phyloP scores from a whole-genome alignment of 1,140 invertebrate genomes.

The Drosophila miranda region DNA sequence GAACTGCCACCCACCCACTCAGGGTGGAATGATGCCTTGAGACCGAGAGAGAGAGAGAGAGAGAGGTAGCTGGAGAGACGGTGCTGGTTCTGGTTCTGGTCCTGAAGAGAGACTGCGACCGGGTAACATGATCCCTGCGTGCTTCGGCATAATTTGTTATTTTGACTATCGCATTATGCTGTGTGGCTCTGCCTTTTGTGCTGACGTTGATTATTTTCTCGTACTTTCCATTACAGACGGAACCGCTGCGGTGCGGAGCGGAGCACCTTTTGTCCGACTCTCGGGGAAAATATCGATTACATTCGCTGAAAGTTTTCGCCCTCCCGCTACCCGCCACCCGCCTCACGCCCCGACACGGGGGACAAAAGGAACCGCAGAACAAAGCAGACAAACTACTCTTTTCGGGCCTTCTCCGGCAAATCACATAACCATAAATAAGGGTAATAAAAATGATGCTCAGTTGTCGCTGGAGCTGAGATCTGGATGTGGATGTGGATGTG shows the following conservation, averaged over 20 bases:
- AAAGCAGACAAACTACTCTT: conserved; percentile 27
- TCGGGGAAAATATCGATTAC: conserved; percentile 52
- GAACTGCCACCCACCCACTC: conserved; percentile 27
- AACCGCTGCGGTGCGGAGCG: background rate
- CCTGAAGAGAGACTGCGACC: background rate
- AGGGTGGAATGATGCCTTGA: conserved; percentile 1
- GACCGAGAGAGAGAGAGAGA: too few species aligned
- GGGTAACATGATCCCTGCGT: conserved; percentile 72
- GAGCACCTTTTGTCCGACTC: conserved; percentile 37
- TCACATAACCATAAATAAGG: conserved; percentile 76
- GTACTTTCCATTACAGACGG: conserved; percentile 18
- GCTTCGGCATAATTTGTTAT: conserved; percentile 76
- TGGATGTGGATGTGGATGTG: conserved; percentile 22
- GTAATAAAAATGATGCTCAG: conserved; percentile 77
- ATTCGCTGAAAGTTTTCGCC: conserved; percentile 50
- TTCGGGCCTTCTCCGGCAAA: conserved; percentile 9
- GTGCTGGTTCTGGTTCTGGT: conserved; percentile 10
- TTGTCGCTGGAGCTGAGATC: conserved; percentile 52
- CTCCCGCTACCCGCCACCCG: background rate
- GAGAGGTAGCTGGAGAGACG: background rate
- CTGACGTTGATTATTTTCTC: conserved; percentile 48
- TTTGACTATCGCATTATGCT: conserved; percentile 61
- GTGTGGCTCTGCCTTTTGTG: conserved; percentile 27
- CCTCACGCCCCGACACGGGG: too few species aligned
- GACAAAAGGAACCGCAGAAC: conserved; percentile 21